Conservation (phyloP, 2,797 vertebrate genomes). For the Onychomys torridus region DNA sequence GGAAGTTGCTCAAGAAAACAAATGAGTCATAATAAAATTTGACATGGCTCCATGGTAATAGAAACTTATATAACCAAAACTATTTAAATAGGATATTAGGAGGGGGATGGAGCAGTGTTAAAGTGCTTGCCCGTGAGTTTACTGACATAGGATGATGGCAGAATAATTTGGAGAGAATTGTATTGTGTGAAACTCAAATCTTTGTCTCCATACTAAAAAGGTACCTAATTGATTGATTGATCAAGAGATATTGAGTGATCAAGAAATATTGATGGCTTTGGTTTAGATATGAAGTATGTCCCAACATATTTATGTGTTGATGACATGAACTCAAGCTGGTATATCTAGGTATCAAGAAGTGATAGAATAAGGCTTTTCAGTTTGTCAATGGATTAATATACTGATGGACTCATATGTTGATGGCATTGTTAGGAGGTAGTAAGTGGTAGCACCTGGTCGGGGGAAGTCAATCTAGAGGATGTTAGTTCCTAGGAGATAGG, state of each 20-base stretch:
- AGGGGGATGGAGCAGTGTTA: background rate
- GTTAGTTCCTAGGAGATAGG: background rate
- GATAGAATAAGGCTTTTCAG: background rate
- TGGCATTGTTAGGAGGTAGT: background rate
- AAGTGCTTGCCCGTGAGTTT: background rate
- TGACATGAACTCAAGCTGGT: background rate
- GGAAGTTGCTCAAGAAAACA: conserved; percentile 42
- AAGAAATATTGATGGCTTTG: background rate
- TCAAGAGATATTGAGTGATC: background rate
- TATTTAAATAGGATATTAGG: conserved; percentile 11
- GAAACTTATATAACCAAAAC: background rate
- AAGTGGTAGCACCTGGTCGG: background rate
- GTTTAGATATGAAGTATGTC: background rate
- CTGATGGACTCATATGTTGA: background rate
- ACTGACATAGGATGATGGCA: conserved; percentile 13
- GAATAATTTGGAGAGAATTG: background rate
- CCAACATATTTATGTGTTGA: background rate
- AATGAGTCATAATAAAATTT: conserved; percentile 39
- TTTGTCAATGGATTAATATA: background rate
- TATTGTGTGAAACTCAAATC: conserved; percentile 26
- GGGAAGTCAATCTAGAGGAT: background rate
- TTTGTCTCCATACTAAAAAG: conserved; percentile 46
- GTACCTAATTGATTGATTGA: background rate
- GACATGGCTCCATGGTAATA: conserved; percentile 17
- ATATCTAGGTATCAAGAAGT: background rate